Percentiles rank a stretch among this genome's conserved stretches.
Evolutionary conservation across 2,113 vertebrate genomes (phyloP).

Genomic region (Macquaria ambigua): DNA sequence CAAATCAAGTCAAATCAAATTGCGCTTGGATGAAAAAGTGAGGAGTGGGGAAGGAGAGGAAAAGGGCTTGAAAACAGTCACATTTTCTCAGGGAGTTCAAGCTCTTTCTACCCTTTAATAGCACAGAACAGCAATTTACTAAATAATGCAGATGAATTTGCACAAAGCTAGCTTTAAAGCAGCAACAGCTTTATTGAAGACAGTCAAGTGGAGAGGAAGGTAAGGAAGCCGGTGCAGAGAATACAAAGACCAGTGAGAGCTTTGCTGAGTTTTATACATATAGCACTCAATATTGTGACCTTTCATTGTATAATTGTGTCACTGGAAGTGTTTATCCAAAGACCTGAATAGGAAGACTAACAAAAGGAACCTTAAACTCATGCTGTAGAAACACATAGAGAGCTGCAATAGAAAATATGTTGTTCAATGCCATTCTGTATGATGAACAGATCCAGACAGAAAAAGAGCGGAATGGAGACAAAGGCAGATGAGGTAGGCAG

Average conservation of each 20-base stretch:
- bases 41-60: slow-evolving; percentile 6
- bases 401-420: not conserved
- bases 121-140: slow-evolving; percentile 46
- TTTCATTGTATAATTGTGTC: slow-evolving; percentile 38
- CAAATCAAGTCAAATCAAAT: slow-evolving; percentile 80
- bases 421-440: not conserved
- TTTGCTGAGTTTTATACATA: slow-evolving; percentile 9
- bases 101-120: slow-evolving; percentile 47
- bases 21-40: slow-evolving; percentile 56
- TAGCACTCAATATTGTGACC: slow-evolving; percentile 39
- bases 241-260: slow-evolving; percentile 43
- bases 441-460: slow-evolving; percentile 18
- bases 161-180: slow-evolving; percentile 51
- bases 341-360: slow-evolving; percentile 15
- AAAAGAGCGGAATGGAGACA: slow-evolving; percentile 19
- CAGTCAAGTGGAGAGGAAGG: slow-evolving; percentile 34
- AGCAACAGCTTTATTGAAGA: slow-evolving; percentile 14
- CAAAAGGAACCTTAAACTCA: not conserved
- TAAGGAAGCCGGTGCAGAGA: slow-evolving; percentile 3
- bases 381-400: not conserved
- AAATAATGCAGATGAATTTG: slow-evolving; percentile 51
- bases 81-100: slow-evolving; percentile 41
- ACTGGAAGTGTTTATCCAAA: slow-evolving; percentile 22
- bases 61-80: slow-evolving; percentile 26
- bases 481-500: slow-evolving; percentile 30